Percentiles rank a stretch among this genome's conserved stretches.
These are phyloP conservation scores for Neoaliturus tenellus DNA, from an alignment of 2,888 invertebrate species.

Conservation along the genomic window DNA sequence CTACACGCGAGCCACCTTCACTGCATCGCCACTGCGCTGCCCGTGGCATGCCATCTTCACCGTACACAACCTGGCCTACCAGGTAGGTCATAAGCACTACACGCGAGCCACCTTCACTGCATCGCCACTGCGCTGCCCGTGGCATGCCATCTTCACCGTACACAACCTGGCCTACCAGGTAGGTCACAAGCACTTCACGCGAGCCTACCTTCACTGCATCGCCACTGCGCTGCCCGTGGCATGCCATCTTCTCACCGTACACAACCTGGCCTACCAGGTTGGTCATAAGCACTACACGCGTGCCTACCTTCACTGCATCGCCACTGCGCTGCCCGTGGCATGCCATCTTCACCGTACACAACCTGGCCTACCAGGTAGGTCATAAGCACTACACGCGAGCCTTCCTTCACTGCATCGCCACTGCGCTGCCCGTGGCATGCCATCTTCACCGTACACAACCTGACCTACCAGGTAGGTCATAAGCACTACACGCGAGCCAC, in stretches of 20 bases:
- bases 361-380: slow-evolving; percentile 90
- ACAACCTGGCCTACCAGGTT: slow-evolving; percentile 91
- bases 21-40: slow-evolving; percentile 88
- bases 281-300: slow-evolving; percentile 89
- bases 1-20: slow-evolving; percentile 93
- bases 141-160: slow-evolving; percentile 88
- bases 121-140: slow-evolving; percentile 87
- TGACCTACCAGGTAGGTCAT: slow-evolving; percentile 88
- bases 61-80: slow-evolving; percentile 91
- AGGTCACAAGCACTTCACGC: slow-evolving; percentile 85
- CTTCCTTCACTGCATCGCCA: slow-evolving; percentile 92
- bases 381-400: slow-evolving; percentile 90
- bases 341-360: slow-evolving; percentile 92
- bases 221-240: slow-evolving; percentile 86
- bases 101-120: slow-evolving; percentile 92
- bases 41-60: slow-evolving; percentile 88
- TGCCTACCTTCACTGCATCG: slow-evolving; percentile 94
- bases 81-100: slow-evolving; percentile 84
- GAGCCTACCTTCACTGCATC: slow-evolving; percentile 94
- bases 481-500: slow-evolving; percentile 90
- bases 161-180: slow-evolving; percentile 92
- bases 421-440: slow-evolving; percentile 85
- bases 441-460: slow-evolving; percentile 91
- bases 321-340: slow-evolving; percentile 84
- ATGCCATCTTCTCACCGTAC: slow-evolving; percentile 87